A percentile compares a stretch with the other conserved stretches of the same genome.
Evolutionary conservation across 2,888 invertebrate species (phyloP).

Genomic region (Corythucha ciliata): DNA sequence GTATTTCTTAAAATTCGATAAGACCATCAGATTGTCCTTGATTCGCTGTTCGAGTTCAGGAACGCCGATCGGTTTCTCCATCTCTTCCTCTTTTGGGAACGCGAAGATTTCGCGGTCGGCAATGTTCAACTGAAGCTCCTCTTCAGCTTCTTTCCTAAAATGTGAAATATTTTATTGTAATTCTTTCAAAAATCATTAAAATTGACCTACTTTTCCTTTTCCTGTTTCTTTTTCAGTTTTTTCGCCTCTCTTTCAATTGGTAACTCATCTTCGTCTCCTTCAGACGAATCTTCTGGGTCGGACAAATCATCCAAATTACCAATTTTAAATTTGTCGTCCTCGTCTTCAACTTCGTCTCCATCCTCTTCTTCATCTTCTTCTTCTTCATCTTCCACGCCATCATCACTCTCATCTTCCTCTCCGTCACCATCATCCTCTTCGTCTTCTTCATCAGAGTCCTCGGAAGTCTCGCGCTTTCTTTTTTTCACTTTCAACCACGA

Average conservation of each 20-base stretch:
- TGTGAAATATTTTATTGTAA: neutral
- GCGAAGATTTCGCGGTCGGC: constrained; percentile 64
- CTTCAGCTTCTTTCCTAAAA: constrained; percentile 56
- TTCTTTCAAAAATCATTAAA: neutral
- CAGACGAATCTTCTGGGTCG: constrained; percentile 36
- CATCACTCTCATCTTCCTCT: constrained; percentile 26
- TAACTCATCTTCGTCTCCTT: constrained; percentile 43
- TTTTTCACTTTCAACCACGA: constrained; percentile 57
- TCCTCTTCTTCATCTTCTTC: constrained; percentile 45
- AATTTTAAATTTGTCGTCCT: constrained; percentile 32
- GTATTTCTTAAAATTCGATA: constrained; percentile 47
- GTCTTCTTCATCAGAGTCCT: constrained; percentile 33
- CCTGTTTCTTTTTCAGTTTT: constrained; percentile 63
- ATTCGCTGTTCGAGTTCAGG: constrained; percentile 83
- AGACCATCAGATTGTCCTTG: constrained; percentile 57
- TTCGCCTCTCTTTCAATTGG: constrained; percentile 80
- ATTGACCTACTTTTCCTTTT: constrained; percentile 48
- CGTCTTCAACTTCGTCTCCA: constrained; percentile 42
- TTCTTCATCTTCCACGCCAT: constrained; percentile 13
- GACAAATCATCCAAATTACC: constrained; percentile 28
- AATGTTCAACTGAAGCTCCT: constrained; percentile 73
- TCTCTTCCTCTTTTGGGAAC: constrained; percentile 67
- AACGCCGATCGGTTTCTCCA: constrained; percentile 60
- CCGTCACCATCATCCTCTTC: constrained; percentile 35
- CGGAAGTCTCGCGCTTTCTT: constrained; percentile 39